phyloP scores from a whole-genome alignment of 2,888 invertebrate genomes.

The Chrysolina oricalcia region DNA sequence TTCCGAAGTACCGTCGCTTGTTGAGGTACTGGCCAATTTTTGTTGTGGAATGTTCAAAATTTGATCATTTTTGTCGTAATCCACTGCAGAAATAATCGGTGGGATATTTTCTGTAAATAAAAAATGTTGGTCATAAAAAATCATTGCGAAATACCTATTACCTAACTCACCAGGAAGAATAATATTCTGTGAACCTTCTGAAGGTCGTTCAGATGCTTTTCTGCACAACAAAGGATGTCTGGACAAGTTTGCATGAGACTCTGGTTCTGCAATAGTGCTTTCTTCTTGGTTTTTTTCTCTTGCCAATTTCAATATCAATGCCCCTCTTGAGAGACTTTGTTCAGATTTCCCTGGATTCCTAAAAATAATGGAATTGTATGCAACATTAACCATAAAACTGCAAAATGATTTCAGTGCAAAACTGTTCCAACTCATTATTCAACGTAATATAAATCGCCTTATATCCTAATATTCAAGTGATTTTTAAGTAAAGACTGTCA shows the following conservation, averaged over 20 bases:
- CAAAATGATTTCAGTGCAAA: conserved; percentile 2
- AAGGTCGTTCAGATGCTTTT: background rate
- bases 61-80: background rate
- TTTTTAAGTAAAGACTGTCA: conserved; percentile 5
- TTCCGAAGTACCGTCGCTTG: conserved; percentile 6
- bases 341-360: conserved; percentile 1
- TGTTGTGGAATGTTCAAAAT: conserved; percentile 1
- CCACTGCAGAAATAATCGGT: background rate
- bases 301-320: conserved; percentile 3
- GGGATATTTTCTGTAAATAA: background rate
- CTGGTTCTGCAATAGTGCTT: background rate
- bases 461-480: conserved; percentile 1
- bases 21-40: background rate
- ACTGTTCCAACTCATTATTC: background rate
- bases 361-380: background rate
- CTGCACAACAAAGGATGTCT: background rate
- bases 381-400: background rate
- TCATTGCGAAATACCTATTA: background rate
- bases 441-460: background rate
- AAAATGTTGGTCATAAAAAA: conserved; percentile 2
- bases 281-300: background rate
- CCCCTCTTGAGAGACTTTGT: background rate
- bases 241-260: background rate
- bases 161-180: background rate
- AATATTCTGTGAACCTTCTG: background rate